Evolutionary conservation across 2,888 invertebrate species (phyloP), one percentile per base, ranked within the genome.

Genomic region (Ctenicera cuprea): DNA sequence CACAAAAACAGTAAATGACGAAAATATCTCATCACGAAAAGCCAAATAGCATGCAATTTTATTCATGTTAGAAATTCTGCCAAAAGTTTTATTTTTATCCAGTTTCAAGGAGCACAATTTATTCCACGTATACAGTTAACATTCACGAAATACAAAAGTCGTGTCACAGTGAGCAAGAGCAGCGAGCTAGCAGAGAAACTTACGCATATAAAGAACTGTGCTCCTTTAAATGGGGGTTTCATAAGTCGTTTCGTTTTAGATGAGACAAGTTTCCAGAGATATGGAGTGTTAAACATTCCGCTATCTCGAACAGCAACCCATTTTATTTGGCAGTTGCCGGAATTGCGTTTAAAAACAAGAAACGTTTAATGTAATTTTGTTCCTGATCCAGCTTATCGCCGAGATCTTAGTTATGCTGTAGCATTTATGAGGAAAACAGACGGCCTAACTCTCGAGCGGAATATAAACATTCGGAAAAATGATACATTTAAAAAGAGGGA

Each of bases 241-340:
- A 66, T 66, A 68, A 66, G 66, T 59, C 68, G 68, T 68, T 68
- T 54, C 54, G 54, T 68, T 68, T 57, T 68, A 59, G 68, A 68
- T 68, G 68, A 68, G 68, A 68, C 68, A 59, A 57, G 57, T 59
- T 57, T 45, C 30, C 59, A 43, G 57, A 57, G 68, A 68, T 68
- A 68, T 68, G 54, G 68, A 57, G 68, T 68, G 68, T 68, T 54
- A 68, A 59, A 68, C 68, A 68, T 68, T 68, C 48, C 48, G 48
- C 48, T 48, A 48, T 61, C 50, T 62, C 33, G 26, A 62, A 62
- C 9, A 69, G 50, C 69, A 22, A 50, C 61, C 38, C 67, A 59
- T 59, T 59, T 59, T 59, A 59, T 59, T 68, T 68, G 67, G 59
- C 67, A 57, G 57, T 59, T 48, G 67, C 43, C 30, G 67, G 45